phyloP scores from a whole-genome alignment of 2,797 vertebrate species.

The Phoebastria nigripes region DNA sequence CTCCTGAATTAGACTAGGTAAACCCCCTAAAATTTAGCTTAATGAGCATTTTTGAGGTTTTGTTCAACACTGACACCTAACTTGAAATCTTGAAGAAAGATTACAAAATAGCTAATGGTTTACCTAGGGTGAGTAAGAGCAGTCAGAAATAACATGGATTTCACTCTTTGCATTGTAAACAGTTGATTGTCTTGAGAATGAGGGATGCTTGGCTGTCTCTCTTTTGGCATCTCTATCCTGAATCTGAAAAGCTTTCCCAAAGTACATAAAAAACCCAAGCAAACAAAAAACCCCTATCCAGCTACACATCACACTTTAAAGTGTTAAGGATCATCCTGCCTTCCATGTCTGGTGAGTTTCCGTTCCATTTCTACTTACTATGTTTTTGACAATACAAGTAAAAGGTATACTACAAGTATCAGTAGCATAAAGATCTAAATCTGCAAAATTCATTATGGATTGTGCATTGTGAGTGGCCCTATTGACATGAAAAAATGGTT shows the following conservation, averaged over 20 bases:
- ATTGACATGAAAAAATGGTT: neutral
- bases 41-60: neutral
- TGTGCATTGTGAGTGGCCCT: neutral
- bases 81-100: neutral
- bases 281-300: neutral
- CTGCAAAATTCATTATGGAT: neutral
- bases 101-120: neutral
- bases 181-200: neutral
- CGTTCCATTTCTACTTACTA: neutral
- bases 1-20: neutral
- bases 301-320: neutral
- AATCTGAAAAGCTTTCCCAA: neutral
- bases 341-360: neutral
- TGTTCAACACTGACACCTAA: neutral
- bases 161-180: neutral
- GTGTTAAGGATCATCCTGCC: neutral
- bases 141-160: neutral
- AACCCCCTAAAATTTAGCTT: neutral
- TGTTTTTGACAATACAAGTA: neutral
- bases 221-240: neutral
- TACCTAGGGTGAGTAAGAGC: neutral
- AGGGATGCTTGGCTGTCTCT: neutral
- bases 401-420: neutral
- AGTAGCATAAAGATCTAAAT: neutral
- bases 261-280: neutral